These are phyloP conservation scores for Drosophila lutescens DNA, from an alignment of 2,888 invertebrate genomes.

Conservation along the genomic window DNA sequence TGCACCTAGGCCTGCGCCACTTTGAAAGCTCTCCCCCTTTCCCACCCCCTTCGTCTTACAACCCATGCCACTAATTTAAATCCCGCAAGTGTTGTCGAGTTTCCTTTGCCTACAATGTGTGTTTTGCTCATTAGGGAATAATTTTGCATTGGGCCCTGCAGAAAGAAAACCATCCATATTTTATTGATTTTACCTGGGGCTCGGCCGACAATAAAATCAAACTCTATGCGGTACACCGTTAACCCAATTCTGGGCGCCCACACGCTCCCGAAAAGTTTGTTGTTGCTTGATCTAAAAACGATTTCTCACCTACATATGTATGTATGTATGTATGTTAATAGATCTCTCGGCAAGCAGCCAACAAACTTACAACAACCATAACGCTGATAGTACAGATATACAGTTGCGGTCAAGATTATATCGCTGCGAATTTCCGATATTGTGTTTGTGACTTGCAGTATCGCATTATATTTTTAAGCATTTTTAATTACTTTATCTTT, in stretches of 20 bases:
- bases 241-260: slow-evolving; percentile 63
- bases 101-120: slow-evolving; percentile 61
- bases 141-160: slow-evolving; percentile 61
- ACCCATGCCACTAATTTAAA: slow-evolving; percentile 64
- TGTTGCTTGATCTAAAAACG: slow-evolving; percentile 48
- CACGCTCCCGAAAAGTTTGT: slow-evolving; percentile 54
- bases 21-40: slow-evolving; percentile 45
- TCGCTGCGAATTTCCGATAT: background rate
- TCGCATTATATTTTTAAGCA: no score
- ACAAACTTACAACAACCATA: slow-evolving; percentile 25
- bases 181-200: slow-evolving; percentile 72
- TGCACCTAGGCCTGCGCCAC: slow-evolving; percentile 66
- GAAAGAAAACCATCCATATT: slow-evolving; percentile 15
- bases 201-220: slow-evolving; percentile 43
- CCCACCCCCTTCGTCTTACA: slow-evolving; percentile 2
- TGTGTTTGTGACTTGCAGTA: no score
- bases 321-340: background rate
- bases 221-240: slow-evolving; percentile 40
- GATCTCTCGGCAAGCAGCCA: slow-evolving; percentile 57
- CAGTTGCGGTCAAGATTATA: background rate
- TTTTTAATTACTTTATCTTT: no score
- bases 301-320: slow-evolving; percentile 37
- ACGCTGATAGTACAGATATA: background rate
- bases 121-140: slow-evolving; percentile 69
- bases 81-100: slow-evolving; percentile 74